Base-by-base conservation (phyloP, 2,888 invertebrate species). In the Piscicola geometra region DNA sequence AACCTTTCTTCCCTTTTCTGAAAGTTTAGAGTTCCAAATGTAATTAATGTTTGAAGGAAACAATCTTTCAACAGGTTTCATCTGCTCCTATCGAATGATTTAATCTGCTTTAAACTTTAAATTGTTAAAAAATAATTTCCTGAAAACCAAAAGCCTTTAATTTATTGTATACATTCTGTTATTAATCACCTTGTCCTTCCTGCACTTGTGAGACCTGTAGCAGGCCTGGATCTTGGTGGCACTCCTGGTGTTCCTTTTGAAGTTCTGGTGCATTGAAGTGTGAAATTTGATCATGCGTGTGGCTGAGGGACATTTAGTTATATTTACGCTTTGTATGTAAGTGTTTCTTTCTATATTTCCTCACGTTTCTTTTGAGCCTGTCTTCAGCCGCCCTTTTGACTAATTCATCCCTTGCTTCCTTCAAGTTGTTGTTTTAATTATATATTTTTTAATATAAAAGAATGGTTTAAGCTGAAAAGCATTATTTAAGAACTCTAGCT, bases 311-410 rank as follows among this genome's bases (percentile, higher is more conserved):
- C n/a, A 12, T 12, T 64, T 3, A 64, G 9, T 64, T 28, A 64
- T 3, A 12, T 30, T 32, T 21, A 18, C 25, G 33, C 33, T 52
- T 75, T 41, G 41, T 41, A 9, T 5, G 12, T 35, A 67, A 66
- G 67, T 41, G 33, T 25, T n/a, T n/a, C n/a, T n/a, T 32, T 67
- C 32, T 21, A 25, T 9, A 41, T 41, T 41, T 5, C 41, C 15
- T 41, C 15, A 41, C 93, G 88, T 94, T 93, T 84, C 95, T 88
- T 86, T 93, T 93, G 80, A 90, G 89, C 79, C 95, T 89, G 86
- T 94, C 94, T 83, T 90, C 89, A 82, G 93, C 93, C 67, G 92
- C 91, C 84, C 92, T 91, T 76, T 90, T 89, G 78, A 95, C 88
- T 71, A 93, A 86, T 74, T 89, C 88, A 82, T 92, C 91, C 81